Base-by-base conservation (phyloP, 92 coral and sea anemone species). In the Chrysogorgia sp. region DNA sequence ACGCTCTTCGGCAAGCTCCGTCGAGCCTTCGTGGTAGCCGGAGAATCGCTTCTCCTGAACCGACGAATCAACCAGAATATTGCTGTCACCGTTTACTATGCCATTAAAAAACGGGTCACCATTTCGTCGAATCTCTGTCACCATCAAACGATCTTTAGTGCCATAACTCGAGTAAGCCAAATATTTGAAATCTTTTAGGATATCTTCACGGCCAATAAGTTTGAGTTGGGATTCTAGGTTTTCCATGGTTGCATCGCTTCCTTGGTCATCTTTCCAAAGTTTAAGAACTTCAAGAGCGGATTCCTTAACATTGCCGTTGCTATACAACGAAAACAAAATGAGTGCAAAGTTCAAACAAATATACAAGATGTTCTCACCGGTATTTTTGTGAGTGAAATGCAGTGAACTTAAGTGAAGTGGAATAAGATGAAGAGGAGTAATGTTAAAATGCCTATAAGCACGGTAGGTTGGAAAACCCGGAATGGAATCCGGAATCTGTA, bases 121-220 rank as follows among this genome's bases (percentile, higher is more conserved):
- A 3, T 59, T 15, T 14, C 76, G 31, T 45, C 76, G 76, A 29
- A 90, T 88, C 65, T 93, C 90, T 52, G 90, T 86, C 67, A 89
- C 82, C 43, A 88, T 84, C 52, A 89, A 77, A 1, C 89, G 91
- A 5, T 89, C 96, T 62, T 85, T 86, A 21, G 92, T 69, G 2
- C 76, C 75, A 76, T 93, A 93, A 81, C 97, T 93, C n/a, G 94
- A 87, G 75, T 96, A 91, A 6, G 99, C 99, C 48, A 96, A 86
- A 24, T 81, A 85, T 62, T 96, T 96, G 87, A 96, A 96, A 49
- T 96, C 89, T 1, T 84, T 83, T 4, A 82, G 67, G 65, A 96
- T 77, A 70, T 91, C 97, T 24, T 84, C 96, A 37, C 99, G 92
- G 62, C 90, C 91, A 58, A 87, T 87, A 60, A 84, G 87, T 50